Conservation (phyloP, 2,888 invertebrate genomes). For the Cataglyphis livida region DNA sequence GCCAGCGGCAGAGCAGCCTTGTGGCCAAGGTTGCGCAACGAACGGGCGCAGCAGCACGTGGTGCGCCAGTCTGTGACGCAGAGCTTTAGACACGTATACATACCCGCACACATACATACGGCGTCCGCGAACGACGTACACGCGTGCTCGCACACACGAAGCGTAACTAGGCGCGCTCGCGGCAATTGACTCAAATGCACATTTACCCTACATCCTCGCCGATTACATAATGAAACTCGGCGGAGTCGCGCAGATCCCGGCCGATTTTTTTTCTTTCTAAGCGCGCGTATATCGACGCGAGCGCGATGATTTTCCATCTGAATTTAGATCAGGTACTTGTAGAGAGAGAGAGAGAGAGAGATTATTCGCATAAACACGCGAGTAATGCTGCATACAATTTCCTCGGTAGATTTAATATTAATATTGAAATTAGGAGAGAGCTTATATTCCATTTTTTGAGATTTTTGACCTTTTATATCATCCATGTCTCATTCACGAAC, state of each 20-base stretch:
- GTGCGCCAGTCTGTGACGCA: constrained; percentile 65
- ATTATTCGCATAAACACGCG: not conserved
- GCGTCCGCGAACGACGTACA: constrained; percentile 43
- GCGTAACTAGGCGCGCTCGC: constrained; percentile 69
- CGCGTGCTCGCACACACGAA: constrained; percentile 37
- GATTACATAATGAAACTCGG: constrained; percentile 82
- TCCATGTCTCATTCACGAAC: not conserved
- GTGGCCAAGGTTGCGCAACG: constrained; percentile 78
- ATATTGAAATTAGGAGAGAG: not conserved
- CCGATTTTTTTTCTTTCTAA: constrained; percentile 59
- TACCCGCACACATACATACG: constrained; percentile 37
- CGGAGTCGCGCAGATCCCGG: constrained; percentile 56
- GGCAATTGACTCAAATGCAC: constrained; percentile 84
- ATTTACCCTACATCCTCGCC: constrained; percentile 83
- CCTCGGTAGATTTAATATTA: not conserved
- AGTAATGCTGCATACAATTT: not conserved
- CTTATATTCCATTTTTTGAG: not conserved
- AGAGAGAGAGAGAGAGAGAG: not conserved
- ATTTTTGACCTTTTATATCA: not conserved
- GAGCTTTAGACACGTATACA: constrained; percentile 47
- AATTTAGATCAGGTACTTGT: not conserved
- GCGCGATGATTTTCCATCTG: not conserved
- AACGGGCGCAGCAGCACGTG: constrained; percentile 71
- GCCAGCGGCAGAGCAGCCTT: constrained; percentile 72
- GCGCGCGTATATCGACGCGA: not conserved